Base-by-base conservation (phyloP, 2,797 vertebrate species). In the Chaenodraco wilsoni region DNA sequence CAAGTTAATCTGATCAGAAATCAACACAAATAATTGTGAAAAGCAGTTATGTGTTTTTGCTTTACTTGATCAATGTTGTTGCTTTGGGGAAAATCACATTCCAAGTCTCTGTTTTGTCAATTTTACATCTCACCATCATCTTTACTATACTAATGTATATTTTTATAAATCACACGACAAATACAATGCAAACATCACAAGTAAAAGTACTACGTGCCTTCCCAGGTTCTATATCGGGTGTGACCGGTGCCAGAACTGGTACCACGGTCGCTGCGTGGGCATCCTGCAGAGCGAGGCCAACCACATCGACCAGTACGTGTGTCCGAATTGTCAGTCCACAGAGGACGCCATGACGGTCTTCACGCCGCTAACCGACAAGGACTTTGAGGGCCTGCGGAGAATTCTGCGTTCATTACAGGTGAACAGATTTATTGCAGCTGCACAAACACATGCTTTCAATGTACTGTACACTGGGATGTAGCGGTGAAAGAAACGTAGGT, bases 191-290 rank as follows among this genome's bases (percentile, higher is more conserved):
- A 46, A 10, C 46, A 23, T 48, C 46, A 17, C 15, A 49, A 48
- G 7, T 60, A 17, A 64, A 63, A 21, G 1, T 12, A 6, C 21
- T 48, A 48, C 17, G 27, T 40, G 21, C 19, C 27, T 27, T 27
- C 16, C 7, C 93, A 99, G 98, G 89, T 99, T 99, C 91, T 99
- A 99, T 92, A 99, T 99, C 65, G 98, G 98, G 90, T 99, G 97
- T 11, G 98, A 99, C 88, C 97, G 97, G 21, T 99, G 98, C 92
- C 98, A 99, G 93, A 99, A 99, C 90, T 99, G 98, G 98, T 99
- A 98, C 92, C 98, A 99, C 2, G 98, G 98, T 33, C 97, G 98
- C 89, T 99, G 98, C 9, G 97, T 99, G 86, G 98, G 98, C 87
- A 99, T 99, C 86, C 91, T 99, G 83, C 98, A 99, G 84, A 99